Conservation (phyloP, 1,140 invertebrate species). For the Neodiprion pinetum region DNA sequence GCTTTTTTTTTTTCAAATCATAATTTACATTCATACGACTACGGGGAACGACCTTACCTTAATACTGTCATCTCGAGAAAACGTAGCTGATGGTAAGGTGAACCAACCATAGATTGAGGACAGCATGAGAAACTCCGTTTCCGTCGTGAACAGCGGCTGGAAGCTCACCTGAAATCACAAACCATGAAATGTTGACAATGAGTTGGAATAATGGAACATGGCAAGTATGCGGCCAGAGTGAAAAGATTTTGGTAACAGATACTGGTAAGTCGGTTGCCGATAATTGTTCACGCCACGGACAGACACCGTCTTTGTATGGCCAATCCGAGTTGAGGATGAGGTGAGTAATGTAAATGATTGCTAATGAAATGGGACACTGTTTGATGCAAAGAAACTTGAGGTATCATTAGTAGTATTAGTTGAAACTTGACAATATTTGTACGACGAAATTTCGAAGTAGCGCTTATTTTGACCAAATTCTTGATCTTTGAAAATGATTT, state of each 20-base stretch:
- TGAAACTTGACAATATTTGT: too few relatives aligned
- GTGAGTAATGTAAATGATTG: too few relatives aligned
- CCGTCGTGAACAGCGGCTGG: slow-evolving; percentile 63
- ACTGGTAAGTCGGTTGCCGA: too few relatives aligned
- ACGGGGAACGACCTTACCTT: slow-evolving; percentile 42
- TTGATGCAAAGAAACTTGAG: too few relatives aligned
- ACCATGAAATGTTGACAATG: slow-evolving; percentile 17
- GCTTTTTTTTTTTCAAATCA: not conserved
- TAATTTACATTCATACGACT: not conserved
- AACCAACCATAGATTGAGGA: slow-evolving; percentile 60
- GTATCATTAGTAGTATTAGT: too few relatives aligned
- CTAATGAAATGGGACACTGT: too few relatives aligned
- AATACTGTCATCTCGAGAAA: slow-evolving; percentile 61
- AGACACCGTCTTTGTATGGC: too few relatives aligned
- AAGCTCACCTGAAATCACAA: slow-evolving; percentile 58
- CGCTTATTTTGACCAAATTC: too few relatives aligned
- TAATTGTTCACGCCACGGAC: too few relatives aligned
- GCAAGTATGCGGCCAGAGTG: slow-evolving; percentile 24
- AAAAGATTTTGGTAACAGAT: not conserved
- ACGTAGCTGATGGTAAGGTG: slow-evolving; percentile 59
- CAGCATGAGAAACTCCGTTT: slow-evolving; percentile 58
- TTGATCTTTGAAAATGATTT: too few relatives aligned
- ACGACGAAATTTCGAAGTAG: too few relatives aligned
- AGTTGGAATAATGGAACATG: not conserved
- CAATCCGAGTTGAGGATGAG: too few relatives aligned